These are phyloP conservation scores for Drosophila lutescens DNA, from an alignment of 2,888 invertebrate species.

Conservation along the genomic window DNA sequence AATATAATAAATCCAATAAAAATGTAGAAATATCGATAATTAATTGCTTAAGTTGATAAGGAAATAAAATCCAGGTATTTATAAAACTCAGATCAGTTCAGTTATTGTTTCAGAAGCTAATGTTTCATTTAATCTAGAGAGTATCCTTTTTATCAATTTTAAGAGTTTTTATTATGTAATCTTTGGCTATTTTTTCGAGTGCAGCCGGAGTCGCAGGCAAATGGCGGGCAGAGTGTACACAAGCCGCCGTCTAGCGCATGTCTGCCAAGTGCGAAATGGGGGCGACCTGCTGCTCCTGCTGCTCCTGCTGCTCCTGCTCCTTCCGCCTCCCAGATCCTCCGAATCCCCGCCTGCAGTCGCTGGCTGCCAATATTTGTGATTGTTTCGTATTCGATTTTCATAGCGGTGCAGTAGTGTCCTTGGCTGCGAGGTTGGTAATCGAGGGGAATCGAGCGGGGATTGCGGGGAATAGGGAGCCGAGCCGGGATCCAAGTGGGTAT, in stretches of 20 bases:
- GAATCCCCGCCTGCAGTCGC: constrained; percentile 47
- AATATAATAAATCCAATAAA: too few relatives aligned
- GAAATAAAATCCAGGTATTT: too few relatives aligned
- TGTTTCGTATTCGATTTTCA: constrained; percentile 76
- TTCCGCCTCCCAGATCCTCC: not conserved
- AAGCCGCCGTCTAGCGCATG: constrained; percentile 74
- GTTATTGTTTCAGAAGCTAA: too few relatives aligned
- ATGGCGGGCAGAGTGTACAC: constrained; percentile 71
- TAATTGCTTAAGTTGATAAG: too few relatives aligned
- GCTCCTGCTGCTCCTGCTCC: too few relatives aligned
- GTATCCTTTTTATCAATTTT: too few relatives aligned
- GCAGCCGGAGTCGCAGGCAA: constrained; percentile 57
- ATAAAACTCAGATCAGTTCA: too few relatives aligned
- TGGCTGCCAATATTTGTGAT: constrained; percentile 67
- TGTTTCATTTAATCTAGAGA: too few relatives aligned
- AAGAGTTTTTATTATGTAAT: too few relatives aligned
- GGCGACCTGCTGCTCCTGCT: constrained; percentile 42
- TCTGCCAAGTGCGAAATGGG: constrained; percentile 72
- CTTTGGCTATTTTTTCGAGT: not conserved
- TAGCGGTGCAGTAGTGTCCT: constrained; percentile 75
- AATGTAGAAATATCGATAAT: too few relatives aligned
- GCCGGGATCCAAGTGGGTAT: constrained; percentile 5
- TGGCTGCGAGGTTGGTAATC: constrained; percentile 25
- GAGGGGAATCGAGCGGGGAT: too few relatives aligned
- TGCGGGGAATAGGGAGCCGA: not conserved